These are phyloP conservation scores for Vanessa atalanta DNA, from an alignment of 1,140 invertebrate genomes.

Conservation along the genomic window DNA sequence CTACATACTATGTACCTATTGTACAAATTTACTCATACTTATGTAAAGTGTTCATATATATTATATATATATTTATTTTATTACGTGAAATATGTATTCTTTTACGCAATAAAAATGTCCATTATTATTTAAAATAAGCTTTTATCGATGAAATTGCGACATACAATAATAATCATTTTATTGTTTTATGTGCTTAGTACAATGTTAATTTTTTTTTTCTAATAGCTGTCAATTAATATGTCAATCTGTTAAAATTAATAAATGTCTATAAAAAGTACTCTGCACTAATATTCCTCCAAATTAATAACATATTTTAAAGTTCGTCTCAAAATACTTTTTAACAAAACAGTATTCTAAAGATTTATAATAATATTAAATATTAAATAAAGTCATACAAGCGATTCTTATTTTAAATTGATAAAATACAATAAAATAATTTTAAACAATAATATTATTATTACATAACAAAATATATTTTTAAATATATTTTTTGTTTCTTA, in stretches of 20 bases:
- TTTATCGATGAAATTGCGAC: conserved; percentile 32
- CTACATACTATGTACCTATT: conserved; percentile 77
- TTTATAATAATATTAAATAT: background rate
- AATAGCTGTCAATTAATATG: conserved; percentile 76
- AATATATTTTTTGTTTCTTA: background rate
- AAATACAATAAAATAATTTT: too few species aligned
- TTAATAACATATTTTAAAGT: conserved; percentile 33
- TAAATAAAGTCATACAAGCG: background rate
- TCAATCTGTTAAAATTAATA: conserved; percentile 65
- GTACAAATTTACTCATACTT: conserved; percentile 77
- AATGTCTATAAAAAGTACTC: conserved; percentile 42
- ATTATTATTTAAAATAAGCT: conserved; percentile 35
- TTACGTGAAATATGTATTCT: conserved; percentile 44
- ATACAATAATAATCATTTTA: conserved; percentile 30
- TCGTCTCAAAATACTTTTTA: conserved; percentile 16
- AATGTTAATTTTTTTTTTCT: conserved; percentile 48
- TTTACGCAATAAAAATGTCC: conserved; percentile 44
- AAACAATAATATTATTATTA: too few species aligned
- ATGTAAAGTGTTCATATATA: conserved; percentile 74
- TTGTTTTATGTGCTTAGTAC: conserved; percentile 44
- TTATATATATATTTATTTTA: conserved; percentile 59
- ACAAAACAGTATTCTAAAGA: conserved; percentile 29
- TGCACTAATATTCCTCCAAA: conserved; percentile 35
- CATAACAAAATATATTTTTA: too few species aligned
- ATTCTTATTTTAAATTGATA: too few species aligned